Percentiles rank a stretch among this genome's conserved stretches.
These are phyloP conservation scores for Rhopalosiphum nymphaeae DNA, from an alignment of 2,888 invertebrate genomes.

Conservation along the genomic window DNA sequence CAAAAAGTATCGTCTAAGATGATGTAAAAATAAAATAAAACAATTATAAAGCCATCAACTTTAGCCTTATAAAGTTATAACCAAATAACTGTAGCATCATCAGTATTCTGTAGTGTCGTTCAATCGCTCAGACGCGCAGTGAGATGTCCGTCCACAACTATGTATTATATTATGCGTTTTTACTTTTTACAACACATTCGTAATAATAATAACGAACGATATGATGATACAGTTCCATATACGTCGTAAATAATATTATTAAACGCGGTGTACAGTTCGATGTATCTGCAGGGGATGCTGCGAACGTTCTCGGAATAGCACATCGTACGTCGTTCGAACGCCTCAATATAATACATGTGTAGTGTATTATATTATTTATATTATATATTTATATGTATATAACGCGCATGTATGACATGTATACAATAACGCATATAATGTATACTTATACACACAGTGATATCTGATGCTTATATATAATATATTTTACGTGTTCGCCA, in stretches of 20 bases:
- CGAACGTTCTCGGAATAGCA: neutral
- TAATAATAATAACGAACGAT: neutral
- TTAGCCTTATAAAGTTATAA: neutral
- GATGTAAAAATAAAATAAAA: neutral
- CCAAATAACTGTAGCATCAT: neutral
- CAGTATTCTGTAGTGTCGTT: neutral
- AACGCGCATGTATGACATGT: neutral
- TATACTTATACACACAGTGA: neutral
- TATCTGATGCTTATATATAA: neutral
- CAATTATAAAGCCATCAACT: neutral
- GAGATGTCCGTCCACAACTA: neutral
- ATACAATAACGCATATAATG: neutral
- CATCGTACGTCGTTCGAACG: neutral
- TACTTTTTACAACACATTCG: neutral
- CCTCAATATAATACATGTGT: neutral
- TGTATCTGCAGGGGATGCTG: neutral
- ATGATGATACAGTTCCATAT: neutral
- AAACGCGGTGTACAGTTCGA: neutral
- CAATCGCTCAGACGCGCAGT: neutral
- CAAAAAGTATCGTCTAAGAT: neutral
- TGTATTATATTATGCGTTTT: neutral
- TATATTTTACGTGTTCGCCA: neutral
- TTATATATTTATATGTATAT: neutral
- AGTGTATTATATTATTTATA: slow-evolving; percentile 2
- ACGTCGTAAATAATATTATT: neutral